Percentiles rank a stretch among this genome's conserved stretches.
Conservation (phyloP, 1,140 invertebrate species). For the Lasaia peninsularis region DNA sequence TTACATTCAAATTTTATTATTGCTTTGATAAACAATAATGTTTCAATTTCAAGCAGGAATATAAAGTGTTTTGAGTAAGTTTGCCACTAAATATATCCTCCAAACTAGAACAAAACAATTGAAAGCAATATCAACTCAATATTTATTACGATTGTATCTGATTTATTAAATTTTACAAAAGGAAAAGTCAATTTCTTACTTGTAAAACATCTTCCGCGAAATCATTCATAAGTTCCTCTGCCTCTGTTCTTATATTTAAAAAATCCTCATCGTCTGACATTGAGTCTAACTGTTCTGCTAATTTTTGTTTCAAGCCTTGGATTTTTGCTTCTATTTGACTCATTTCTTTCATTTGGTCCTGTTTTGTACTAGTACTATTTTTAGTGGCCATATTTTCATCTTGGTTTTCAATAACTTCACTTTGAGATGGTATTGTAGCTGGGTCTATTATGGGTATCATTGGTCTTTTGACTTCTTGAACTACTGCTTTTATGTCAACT, state of each 20-base stretch:
- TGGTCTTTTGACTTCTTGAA: conserved; percentile 55
- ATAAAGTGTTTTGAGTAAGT: too few species aligned
- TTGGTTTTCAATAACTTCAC: conserved; percentile 24
- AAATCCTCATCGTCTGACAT: conserved; percentile 80
- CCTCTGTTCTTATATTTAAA: conserved; percentile 79
- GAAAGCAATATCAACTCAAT: too few species aligned
- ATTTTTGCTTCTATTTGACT: conserved; percentile 78
- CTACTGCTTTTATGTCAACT: conserved; percentile 47
- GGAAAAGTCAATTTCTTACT: conserved; percentile 32
- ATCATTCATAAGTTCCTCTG: conserved; percentile 80
- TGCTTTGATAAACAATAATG: too few species aligned
- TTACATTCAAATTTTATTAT: too few species aligned
- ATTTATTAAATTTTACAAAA: background rate
- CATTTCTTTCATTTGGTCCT: conserved; percentile 70
- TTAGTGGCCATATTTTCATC: conserved; percentile 18
- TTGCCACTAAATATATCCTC: too few species aligned
- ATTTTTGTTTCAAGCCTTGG: conserved; percentile 74
- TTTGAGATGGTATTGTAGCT: conserved; percentile 51
- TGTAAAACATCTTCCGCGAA: conserved; percentile 74
- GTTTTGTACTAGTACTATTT: conserved; percentile 22
- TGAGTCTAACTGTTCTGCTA: conserved; percentile 73
- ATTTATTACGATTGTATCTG: too few species aligned
- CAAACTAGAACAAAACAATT: too few species aligned
- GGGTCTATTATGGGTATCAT: conserved; percentile 72
- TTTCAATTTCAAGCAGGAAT: too few species aligned